Evolutionary conservation across 2,113 vertebrate genomes (phyloP).

Genomic region (Lathamus discolor): DNA sequence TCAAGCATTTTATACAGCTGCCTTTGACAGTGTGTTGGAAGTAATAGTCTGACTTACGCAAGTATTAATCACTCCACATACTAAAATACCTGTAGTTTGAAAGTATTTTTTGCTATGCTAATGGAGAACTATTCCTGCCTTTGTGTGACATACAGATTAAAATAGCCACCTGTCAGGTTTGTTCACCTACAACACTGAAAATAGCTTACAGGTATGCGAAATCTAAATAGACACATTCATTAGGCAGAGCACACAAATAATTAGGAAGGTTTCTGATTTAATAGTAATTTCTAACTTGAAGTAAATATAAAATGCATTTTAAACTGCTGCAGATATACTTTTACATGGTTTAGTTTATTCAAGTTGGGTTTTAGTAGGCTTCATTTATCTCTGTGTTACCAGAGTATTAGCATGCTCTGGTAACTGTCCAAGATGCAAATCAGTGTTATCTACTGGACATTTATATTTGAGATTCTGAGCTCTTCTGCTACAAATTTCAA

Average conservation of each 20-base stretch:
- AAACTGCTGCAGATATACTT: neutral
- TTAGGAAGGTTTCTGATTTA: neutral
- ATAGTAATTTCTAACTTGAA: neutral
- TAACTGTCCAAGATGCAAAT: neutral
- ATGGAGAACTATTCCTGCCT: neutral
- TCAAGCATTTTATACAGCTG: neutral
- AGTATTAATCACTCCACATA: neutral
- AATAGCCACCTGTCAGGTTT: neutral
- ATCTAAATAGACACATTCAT: neutral
- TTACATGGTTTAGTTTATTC: neutral
- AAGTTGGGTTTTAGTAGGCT: neutral
- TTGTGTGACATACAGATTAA: neutral
- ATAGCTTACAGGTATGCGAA: neutral
- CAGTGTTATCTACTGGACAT: neutral
- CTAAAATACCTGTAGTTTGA: neutral
- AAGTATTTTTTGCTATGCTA: neutral
- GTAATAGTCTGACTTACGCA: neutral
- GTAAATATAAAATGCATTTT: neutral
- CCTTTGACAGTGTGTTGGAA: constrained; percentile 4
- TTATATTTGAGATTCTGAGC: neutral
- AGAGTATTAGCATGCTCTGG: neutral
- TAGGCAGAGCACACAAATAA: neutral
- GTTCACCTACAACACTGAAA: neutral
- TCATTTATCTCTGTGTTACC: neutral
- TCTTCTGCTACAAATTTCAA: neutral